Base-by-base conservation (phyloP, 2,888 invertebrate species). In the Cetonia aurata region DNA sequence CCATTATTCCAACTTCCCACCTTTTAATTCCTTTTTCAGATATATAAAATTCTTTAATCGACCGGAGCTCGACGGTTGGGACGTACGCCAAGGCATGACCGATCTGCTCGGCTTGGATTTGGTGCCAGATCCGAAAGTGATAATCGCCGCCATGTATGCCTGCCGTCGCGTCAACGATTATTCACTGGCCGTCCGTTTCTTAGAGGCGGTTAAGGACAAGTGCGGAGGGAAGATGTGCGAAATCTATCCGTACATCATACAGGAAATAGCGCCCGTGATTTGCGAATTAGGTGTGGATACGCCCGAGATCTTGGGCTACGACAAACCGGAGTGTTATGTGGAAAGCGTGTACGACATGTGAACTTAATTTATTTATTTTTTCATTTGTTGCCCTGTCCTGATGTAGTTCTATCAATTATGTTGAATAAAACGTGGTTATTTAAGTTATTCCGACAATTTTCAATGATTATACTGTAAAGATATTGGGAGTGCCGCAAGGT, bases 281-380 rank as follows among this genome's bases (percentile, higher is more conserved):
- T 89, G 91, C 59, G 97, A 99, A 86, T 88, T 99, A 69, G 99
- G 99, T 50, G 92, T 99, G 77, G 92, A 92, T 69, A 96, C 98
- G 50, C 95, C 94, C 0, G 98, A 98, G 84, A 95, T 96, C 83
- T 88, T 99, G 80, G 98, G 98, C 72, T 99, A 96, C 81, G 97
- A 98, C 85, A 93, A 95, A 86, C 99, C 99, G 65, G 98, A 99
- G 86, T 86, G 98, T 82, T 96, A 93, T 74, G 87, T 95, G 77
- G 86, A 90, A 77, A 89, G 88, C 80, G 90, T 93, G 71, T 92
- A 89, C 80, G 91, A 93, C 72, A 88, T 91, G 50, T 65, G 37
- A 15, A 52, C 19, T n/a, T 37, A 37, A 8, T 37, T 37, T 6
- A 3, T 37, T 37, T 37, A 1, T 37, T 37, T 37, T 37, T 37